Base-by-base conservation (phyloP, 2,797 vertebrate species). In the Taenioides sp. region DNA sequence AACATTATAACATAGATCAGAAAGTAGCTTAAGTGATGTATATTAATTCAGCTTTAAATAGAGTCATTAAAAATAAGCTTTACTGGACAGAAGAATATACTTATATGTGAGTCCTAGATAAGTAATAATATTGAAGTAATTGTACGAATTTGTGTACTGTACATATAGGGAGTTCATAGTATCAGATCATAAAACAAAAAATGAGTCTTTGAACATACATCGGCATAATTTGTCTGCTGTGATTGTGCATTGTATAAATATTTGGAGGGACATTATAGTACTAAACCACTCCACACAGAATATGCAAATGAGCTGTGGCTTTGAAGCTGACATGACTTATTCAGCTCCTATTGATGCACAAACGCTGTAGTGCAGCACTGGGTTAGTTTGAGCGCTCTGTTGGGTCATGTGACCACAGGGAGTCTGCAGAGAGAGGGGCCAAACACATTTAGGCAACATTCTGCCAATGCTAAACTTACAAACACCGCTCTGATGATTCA, bases 271-370 rank as follows among this genome's bases (percentile, higher is more conserved):
- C 67, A 73, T 76, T 62, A 62, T 16, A 72, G n/a, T 47, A 66
- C 23, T 40, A 62, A 61, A 61, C 63, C 57, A 40, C 74, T 57
- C 67, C 12, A 68, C 52, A 65, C 28, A 22, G 37, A 73, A 60
- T 54, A 63, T 78, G 77, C 40, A 80, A 79, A 81, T 75, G 40
- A 57, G 74, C 64, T 65, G 34, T 84, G 75, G 79, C 84, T 85
- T 81, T 88, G 77, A 87, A 85, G 76, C 61, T 66, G 54, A 72
- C 74, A 81, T 85, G 74, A 84, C 65, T 87, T 81, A 82, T 88
- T 84, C 78, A 84, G 65, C 57, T 70, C 55, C 66, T 67, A 61
- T 81, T 84, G 72, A 80, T 82, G 74, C 69, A 54, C 80, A 84
- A 81, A 86, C 79, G 71, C 65, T 74, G 43, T 70, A 37, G 62